phyloP scores from a whole-genome alignment of 2,113 vertebrate species.

The Zonotrichia leucophrys region DNA sequence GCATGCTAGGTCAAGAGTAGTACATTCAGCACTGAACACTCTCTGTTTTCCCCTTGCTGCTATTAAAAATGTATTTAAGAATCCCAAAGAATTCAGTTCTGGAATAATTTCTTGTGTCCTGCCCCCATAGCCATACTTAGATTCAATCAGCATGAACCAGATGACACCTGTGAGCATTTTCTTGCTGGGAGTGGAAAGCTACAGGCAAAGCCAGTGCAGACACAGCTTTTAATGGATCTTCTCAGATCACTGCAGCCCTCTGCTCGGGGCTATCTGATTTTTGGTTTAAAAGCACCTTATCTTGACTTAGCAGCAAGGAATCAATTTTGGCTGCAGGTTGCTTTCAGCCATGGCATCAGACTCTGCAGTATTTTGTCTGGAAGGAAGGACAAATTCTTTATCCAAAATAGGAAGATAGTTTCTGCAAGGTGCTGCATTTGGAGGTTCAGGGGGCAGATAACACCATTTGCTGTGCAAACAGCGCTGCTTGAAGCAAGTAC shows the following conservation, averaged over 20 bases:
- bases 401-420: not conserved
- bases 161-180: not conserved
- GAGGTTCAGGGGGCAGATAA: not conserved
- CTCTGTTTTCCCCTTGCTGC: not conserved
- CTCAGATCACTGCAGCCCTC: not conserved
- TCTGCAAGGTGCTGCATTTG: not conserved
- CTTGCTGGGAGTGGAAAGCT: not conserved
- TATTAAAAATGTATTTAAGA: not conserved
- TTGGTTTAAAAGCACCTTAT: not conserved
- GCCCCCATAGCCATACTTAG: not conserved
- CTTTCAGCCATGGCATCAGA: not conserved
- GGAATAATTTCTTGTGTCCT: not conserved
- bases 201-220: not conserved
- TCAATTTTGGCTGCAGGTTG: not conserved
- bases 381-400: not conserved
- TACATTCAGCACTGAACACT: not conserved
- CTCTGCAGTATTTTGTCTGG: not conserved
- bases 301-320: not conserved
- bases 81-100: not conserved
- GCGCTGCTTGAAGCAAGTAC: not conserved
- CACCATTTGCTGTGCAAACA: not conserved
- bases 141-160: not conserved
- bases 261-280: not conserved
- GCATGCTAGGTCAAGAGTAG: not conserved
- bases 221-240: not conserved